These are phyloP conservation scores for Ecliptopera silaceata DNA, from an alignment of 2,888 invertebrate species.

Conservation along the genomic window DNA sequence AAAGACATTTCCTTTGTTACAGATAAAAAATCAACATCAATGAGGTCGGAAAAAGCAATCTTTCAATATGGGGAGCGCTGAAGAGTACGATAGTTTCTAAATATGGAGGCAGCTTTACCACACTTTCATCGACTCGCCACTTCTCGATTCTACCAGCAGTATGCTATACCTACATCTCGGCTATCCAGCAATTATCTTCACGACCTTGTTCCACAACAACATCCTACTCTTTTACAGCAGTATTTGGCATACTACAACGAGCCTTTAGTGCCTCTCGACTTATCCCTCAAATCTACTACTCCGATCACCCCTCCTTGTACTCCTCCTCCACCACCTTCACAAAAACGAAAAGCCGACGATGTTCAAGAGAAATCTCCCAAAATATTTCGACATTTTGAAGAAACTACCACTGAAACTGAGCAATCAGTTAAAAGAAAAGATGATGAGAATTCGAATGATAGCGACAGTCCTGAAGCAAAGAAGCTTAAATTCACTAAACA, in stretches of 20 bases:
- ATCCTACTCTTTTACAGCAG: slow-evolving; percentile 76
- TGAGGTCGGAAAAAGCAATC: slow-evolving; percentile 30
- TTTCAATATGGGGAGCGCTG: slow-evolving; percentile 35
- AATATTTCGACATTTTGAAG: slow-evolving; percentile 75
- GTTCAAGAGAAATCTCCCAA: slow-evolving; percentile 64
- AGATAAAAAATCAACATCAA: slow-evolving; percentile 42
- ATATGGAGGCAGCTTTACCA: slow-evolving; percentile 74
- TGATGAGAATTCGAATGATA: slow-evolving; percentile 69
- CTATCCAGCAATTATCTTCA: slow-evolving; percentile 72
- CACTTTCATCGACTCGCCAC: slow-evolving; percentile 69
- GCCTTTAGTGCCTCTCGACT: slow-evolving; percentile 87
- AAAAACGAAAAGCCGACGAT: slow-evolving; percentile 75
- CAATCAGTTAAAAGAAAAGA: slow-evolving; percentile 59
- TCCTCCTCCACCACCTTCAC: slow-evolving; percentile 84
- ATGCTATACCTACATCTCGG: slow-evolving; percentile 67
- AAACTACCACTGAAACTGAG: slow-evolving; percentile 58
- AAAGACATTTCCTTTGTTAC: slow-evolving; percentile 45
- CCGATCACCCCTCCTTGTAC: slow-evolving; percentile 91
- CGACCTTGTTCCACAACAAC: slow-evolving; percentile 72
- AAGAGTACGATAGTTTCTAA: slow-evolving; percentile 37
- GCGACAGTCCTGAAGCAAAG: slow-evolving; percentile 73
- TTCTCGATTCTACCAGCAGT: slow-evolving; percentile 74
- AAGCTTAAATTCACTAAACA: slow-evolving; percentile 74
- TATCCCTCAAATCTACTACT: slow-evolving; percentile 87
- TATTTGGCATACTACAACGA: slow-evolving; percentile 84